A percentile compares a stretch with the other conserved stretches of the same genome.
Evolutionary conservation across 2,113 vertebrate genomes (phyloP).

Genomic region (Hyaena hyaena): DNA sequence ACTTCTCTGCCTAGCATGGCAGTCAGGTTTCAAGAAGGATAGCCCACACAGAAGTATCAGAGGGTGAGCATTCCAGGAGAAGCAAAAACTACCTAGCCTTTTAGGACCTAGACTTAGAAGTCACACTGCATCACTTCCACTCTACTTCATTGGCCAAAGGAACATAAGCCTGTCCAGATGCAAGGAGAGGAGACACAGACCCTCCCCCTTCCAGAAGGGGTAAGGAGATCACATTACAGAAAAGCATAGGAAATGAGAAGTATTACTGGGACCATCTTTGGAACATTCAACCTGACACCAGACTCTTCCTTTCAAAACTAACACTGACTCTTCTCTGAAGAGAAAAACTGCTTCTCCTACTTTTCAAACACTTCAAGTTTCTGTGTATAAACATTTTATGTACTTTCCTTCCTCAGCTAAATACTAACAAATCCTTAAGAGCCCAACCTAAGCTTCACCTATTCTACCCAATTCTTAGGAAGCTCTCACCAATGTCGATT

Average conservation of each 20-base stretch:
- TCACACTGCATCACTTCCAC: neutral
- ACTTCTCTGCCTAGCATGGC: neutral
- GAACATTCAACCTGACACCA: neutral
- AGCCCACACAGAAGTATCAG: neutral
- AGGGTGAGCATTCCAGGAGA: neutral
- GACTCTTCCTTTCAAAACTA: neutral
- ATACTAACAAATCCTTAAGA: neutral
- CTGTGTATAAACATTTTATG: neutral
- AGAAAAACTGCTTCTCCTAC: neutral
- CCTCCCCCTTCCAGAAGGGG: neutral
- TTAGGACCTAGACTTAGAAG: neutral
- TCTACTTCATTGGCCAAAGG: neutral
- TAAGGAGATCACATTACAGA: neutral
- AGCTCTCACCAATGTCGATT: neutral
- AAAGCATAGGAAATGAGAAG: neutral
- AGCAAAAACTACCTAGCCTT: neutral
- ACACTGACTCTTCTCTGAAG: neutral
- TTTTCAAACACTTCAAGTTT: neutral
- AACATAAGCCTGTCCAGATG: neutral
- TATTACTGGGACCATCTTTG: neutral
- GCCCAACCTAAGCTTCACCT: neutral
- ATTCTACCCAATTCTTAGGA: neutral
- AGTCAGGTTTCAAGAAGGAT: neutral
- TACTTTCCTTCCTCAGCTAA: neutral
- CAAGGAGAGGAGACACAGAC: neutral